Conservation (phyloP, 1,140 invertebrate species). For the Hyles euphorbiae region DNA sequence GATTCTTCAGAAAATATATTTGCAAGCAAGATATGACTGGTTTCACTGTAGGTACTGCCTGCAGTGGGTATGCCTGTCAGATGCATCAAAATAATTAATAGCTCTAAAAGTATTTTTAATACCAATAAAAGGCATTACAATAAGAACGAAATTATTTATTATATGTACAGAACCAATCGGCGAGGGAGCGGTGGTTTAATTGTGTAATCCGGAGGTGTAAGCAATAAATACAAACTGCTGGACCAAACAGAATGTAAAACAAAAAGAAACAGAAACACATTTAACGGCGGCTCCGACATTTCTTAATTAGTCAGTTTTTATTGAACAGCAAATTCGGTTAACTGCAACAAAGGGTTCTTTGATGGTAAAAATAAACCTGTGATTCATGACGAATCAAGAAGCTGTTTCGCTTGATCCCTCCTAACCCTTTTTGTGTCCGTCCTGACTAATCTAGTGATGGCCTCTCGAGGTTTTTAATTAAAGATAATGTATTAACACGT, state of each 20-base stretch:
- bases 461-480: conserved; percentile 67
- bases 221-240: conserved; percentile 23
- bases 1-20: too few species aligned
- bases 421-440: conserved; percentile 68
- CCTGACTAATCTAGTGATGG: conserved; percentile 67
- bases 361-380: conserved; percentile 69
- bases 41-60: too few species aligned
- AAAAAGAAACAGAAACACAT: conserved; percentile 45
- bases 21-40: too few species aligned
- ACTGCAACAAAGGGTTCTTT: conserved; percentile 64
- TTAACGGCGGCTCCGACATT: conserved; percentile 63
- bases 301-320: conserved; percentile 72
- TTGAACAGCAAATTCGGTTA: conserved; percentile 71
- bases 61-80: too few species aligned
- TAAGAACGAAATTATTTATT: too few species aligned
- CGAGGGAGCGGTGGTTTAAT: background rate
- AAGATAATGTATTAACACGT: conserved; percentile 57
- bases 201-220: conserved; percentile 1
- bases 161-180: too few species aligned
- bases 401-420: conserved; percentile 63
- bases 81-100: too few species aligned
- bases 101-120: too few species aligned
- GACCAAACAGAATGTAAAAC: conserved; percentile 31
- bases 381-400: conserved; percentile 69
- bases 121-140: too few species aligned